A percentile compares a stretch with the other conserved stretches of the same genome.
These are phyloP conservation scores for Theristicus caerulescens DNA, from an alignment of 2,113 vertebrate species.

Conservation along the genomic window DNA sequence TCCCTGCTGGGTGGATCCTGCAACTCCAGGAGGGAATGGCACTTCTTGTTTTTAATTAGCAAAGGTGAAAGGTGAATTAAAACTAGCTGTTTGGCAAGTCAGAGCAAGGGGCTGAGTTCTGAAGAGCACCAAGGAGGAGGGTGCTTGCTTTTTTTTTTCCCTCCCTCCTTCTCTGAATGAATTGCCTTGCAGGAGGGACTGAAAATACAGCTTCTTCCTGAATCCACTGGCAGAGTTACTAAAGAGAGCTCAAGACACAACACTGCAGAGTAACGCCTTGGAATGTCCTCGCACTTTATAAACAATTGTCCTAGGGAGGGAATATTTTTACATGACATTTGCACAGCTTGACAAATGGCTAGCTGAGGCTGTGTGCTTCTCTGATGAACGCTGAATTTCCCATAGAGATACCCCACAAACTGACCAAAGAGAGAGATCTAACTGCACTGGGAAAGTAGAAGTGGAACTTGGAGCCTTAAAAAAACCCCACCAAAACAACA, in stretches of 20 bases:
- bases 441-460: slow-evolving; percentile 35
- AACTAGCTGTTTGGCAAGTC: slow-evolving; percentile 73
- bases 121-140: slow-evolving; percentile 50
- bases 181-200: slow-evolving; percentile 62
- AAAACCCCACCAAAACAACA: neutral
- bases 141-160: neutral
- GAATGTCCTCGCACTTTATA: slow-evolving; percentile 69
- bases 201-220: slow-evolving; percentile 63
- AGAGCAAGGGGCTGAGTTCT: slow-evolving; percentile 68
- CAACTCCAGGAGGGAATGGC: slow-evolving; percentile 66
- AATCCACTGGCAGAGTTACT: slow-evolving; percentile 45
- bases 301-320: slow-evolving; percentile 65
- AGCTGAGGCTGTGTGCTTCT: slow-evolving; percentile 56
- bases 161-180: slow-evolving; percentile 60
- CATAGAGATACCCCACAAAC: slow-evolving; percentile 13
- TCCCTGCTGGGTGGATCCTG: slow-evolving; percentile 74
- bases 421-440: slow-evolving; percentile 37
- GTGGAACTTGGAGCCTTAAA: slow-evolving; percentile 47
- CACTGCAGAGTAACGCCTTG: slow-evolving; percentile 63
- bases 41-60: slow-evolving; percentile 79
- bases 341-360: slow-evolving; percentile 68
- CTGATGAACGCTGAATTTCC: slow-evolving; percentile 52
- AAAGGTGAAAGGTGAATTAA: slow-evolving; percentile 80
- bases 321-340: slow-evolving; percentile 59
- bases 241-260: slow-evolving; percentile 62